Conservation (phyloP, 2,888 invertebrate species). For the Idaea straminata region DNA sequence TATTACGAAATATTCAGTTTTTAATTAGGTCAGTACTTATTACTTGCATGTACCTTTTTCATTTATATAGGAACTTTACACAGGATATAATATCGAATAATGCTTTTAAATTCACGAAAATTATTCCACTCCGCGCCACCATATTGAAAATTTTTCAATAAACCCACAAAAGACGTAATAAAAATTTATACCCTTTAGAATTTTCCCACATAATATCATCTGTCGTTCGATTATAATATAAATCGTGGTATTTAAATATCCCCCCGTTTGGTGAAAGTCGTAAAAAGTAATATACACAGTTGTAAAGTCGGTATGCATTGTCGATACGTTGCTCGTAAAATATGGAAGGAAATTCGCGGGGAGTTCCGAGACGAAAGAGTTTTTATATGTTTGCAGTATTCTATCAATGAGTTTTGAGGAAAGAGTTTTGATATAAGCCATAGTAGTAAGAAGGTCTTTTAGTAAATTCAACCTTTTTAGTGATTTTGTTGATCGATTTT, state of each 20-base stretch:
- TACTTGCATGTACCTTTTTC: too few species aligned
- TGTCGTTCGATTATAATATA: constrained; percentile 72
- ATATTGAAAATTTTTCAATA: constrained; percentile 4
- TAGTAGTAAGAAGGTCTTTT: background rate
- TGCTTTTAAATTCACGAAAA: background rate
- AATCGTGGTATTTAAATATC: constrained; percentile 68
- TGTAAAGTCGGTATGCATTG: background rate
- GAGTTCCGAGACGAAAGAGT: constrained; percentile 1
- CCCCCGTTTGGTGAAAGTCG: constrained; percentile 61
- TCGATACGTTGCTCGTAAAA: background rate
- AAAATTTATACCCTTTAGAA: constrained; percentile 4
- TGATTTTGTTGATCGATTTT: too few species aligned
- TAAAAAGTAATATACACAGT: constrained; percentile 58
- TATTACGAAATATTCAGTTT: too few species aligned
- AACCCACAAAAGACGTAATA: constrained; percentile 2
- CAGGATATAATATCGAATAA: background rate
- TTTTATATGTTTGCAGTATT: background rate
- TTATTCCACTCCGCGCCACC: background rate
- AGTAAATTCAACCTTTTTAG: too few species aligned
- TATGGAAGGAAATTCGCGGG: background rate
- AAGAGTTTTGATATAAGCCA: background rate
- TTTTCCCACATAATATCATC: constrained; percentile 38
- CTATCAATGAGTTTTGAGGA: background rate
- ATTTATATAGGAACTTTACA: too few species aligned
- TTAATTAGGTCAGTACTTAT: too few species aligned